Conservation (phyloP, 2,888 invertebrate species). For the Lasioglossum marginatum region DNA sequence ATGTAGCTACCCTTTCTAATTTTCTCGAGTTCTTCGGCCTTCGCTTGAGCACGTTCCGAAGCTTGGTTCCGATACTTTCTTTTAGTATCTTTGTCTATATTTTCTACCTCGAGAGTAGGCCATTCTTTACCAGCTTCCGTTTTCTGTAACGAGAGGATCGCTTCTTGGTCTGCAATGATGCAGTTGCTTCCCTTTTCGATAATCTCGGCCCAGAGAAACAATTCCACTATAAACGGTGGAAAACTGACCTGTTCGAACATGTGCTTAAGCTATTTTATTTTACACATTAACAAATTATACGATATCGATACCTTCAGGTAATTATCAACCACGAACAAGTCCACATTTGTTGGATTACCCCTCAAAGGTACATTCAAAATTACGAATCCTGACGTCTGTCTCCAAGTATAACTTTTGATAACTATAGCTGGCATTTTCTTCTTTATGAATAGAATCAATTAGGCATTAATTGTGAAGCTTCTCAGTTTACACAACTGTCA, state of each 20-base stretch:
- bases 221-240: constrained; percentile 91
- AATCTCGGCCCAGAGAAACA: constrained; percentile 88
- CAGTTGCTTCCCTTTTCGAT: constrained; percentile 88
- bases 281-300: not conserved
- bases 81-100: constrained; percentile 87
- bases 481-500: not conserved
- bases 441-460: not conserved
- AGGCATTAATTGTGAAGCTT: not conserved
- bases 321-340: constrained; percentile 89
- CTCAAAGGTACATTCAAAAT: constrained; percentile 89
- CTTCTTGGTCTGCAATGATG: constrained; percentile 87
- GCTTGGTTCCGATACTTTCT: constrained; percentile 86
- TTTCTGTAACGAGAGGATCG: constrained; percentile 89
- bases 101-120: constrained; percentile 86
- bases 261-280: not conserved
- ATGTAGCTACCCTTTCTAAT: constrained; percentile 81
- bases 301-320: constrained; percentile 87
- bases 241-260: constrained; percentile 86
- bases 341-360: constrained; percentile 88
- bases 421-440: constrained; percentile 88
- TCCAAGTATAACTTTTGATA: constrained; percentile 91
- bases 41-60: constrained; percentile 86
- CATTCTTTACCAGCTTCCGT: constrained; percentile 85
- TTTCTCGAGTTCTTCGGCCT: constrained; percentile 86
- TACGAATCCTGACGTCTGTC: constrained; percentile 88